Percentiles rank a stretch among this genome's conserved stretches.
Evolutionary conservation across 1,140 invertebrate genomes (phyloP).

Genomic region (Drosophila ambigua): DNA sequence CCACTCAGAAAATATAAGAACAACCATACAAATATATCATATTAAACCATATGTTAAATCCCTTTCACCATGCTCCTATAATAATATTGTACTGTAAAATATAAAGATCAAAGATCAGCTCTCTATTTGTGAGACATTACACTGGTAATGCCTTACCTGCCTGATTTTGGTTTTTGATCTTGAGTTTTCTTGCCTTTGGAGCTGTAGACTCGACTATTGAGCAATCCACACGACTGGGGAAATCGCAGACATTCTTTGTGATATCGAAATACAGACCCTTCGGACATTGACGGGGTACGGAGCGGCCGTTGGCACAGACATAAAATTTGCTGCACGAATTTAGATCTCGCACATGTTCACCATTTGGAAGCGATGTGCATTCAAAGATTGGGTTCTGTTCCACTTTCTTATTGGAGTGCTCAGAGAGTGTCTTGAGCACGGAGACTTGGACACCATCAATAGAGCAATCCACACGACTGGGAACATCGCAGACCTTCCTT

Average conservation of each 20-base stretch:
- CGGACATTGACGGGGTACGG: constrained; percentile 50
- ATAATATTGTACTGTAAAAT: too few species aligned
- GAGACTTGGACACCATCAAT: neutral
- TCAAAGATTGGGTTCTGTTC: constrained; percentile 1
- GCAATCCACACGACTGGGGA: constrained; percentile 45
- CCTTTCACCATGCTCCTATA: constrained; percentile 28
- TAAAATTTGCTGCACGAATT: constrained; percentile 59
- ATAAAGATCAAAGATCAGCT: too few species aligned
- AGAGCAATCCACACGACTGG: constrained; percentile 52
- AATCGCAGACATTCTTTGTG: constrained; percentile 32
- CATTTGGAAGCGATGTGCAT: constrained; percentile 35
- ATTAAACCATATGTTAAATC: constrained; percentile 4
- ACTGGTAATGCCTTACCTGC: constrained; percentile 14
- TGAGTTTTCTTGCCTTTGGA: constrained; percentile 24
- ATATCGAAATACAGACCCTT: constrained; percentile 52
- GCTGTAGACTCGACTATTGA: neutral
- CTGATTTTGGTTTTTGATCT: constrained; percentile 16
- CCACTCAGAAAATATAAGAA: constrained; percentile 6
- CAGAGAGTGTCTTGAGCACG: neutral
- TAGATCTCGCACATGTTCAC: constrained; percentile 35
- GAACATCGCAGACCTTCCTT: constrained; percentile 31
- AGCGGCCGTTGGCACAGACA: constrained; percentile 47
- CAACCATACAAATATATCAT: neutral
- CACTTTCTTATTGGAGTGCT: neutral
- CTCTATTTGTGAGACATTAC: too few species aligned